Base-by-base conservation (phyloP, 2,888 invertebrate genomes). In the Callinectes sapidus region DNA sequence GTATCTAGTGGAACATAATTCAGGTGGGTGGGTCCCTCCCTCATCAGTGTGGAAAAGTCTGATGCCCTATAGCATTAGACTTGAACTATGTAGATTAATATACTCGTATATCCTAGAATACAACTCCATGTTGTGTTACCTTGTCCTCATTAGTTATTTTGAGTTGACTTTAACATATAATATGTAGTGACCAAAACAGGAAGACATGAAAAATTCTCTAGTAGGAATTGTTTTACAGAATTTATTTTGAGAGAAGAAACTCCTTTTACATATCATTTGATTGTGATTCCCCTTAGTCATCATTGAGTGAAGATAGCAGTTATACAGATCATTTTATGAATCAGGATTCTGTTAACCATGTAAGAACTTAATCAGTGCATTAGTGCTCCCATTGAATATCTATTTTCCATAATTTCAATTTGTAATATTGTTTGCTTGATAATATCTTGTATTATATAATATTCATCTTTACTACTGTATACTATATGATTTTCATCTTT, bases 1-100 rank as follows among this genome's bases (percentile, higher is more conserved):
- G 96, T 99, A 97, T 96, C 97, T 99, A 95, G 97, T 99, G 94
- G 97, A 97, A 95, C 97, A 98, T 95, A 94, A 92, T 88, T 92
- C 94, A 77, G 94, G 94, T 93, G 14, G 35, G 94, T 87, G 23
- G 71, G 28, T 3, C 66, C n/a, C 66, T 71, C n/a, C n/a, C 66
- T 2, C 23, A n/a, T 71, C n/a, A 71, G 66, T 23, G n/a, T 71
- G 66, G 42, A 5, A 48, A 5, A 48, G 48, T 48, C 48, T 48
- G 48, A 48, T 48, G 48, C 3, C 3, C 10, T 48, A 48, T 48
- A 0, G 8, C 6, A 6, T 48, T 48, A 48, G 48, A 10, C 48
- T 48, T 48, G n/a, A n/a, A n/a, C n/a, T n/a, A n/a, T n/a, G n/a
- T 48, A 48, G 48, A 48, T 48, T 48, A 8, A 48, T 48, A n/a